Base-by-base conservation (phyloP, 2,888 invertebrate genomes). In the Ptychoptera albimana region DNA sequence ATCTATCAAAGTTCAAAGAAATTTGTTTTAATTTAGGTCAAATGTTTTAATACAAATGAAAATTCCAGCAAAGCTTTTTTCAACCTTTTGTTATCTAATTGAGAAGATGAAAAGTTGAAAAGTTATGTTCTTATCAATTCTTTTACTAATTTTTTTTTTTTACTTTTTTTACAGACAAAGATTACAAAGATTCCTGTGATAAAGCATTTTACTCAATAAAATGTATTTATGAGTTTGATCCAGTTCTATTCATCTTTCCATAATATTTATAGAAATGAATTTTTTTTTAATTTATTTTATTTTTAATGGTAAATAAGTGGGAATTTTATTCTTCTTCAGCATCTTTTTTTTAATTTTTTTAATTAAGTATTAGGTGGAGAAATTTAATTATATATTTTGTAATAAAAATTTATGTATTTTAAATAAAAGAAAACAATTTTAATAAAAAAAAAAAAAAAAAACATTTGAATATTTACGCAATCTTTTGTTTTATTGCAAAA, bases 131-230 rank as follows among this genome's bases (percentile, higher is more conserved):
- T n/a, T 29, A 8, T 37, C 11, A 39, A 9, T 11, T 35, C 1
- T 11, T 35, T 35, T 30, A 37, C n/a, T 37, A 23, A 9, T 36
- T 42, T 38, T 10, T 31, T 36, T 14, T 38, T 42, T 32, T 5
- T 13, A 23, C 29, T 29, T 42, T 38, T 13, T 29, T 47, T 48
- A 23, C 46, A 61, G 63, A 61, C 51, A 57, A 59, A 47, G 43
- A 44, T n/a, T 58, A 58, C 50, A 58, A 57, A 50, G 60, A 60
- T 38, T 49, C 56, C 43, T 61, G 60, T 52, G 58, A 57, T 9
- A 57, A 56, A 47, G 50, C 58, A 8, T 63, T 52, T 50, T 56
- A 55, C 31, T 49, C 52, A 42, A 56, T 56, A 16, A 61, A 61
- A 51, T 63, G 63, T 52, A 51, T 57, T 45, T 56, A 56, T 37